These are phyloP conservation scores for Ecdyonurus torrentis DNA, from an alignment of 2,888 invertebrate genomes.

Conservation along the genomic window DNA sequence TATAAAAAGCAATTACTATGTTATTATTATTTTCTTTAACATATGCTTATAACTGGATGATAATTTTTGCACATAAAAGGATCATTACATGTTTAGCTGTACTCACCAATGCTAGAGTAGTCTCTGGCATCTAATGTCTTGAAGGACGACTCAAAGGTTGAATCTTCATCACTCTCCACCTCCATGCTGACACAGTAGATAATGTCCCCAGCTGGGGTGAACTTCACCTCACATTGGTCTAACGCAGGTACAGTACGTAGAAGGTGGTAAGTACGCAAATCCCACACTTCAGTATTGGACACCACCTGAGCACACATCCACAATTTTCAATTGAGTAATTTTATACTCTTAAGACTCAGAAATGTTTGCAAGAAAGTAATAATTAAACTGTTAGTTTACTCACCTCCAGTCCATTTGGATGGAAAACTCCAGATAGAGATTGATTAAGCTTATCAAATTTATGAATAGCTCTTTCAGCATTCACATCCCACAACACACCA, in stretches of 20 bases:
- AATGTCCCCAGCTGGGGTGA: constrained; percentile 72
- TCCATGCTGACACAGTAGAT: constrained; percentile 76
- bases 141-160: constrained; percentile 78
- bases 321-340: too few relatives aligned
- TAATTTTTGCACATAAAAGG: too few relatives aligned
- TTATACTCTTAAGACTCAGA: too few relatives aligned
- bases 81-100: too few relatives aligned
- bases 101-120: constrained; percentile 76
- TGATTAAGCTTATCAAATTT: constrained; percentile 97
- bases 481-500: constrained; percentile 89
- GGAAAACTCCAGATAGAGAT: constrained; percentile 86
- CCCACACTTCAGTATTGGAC: constrained; percentile 98
- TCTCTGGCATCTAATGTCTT: constrained; percentile 88
- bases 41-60: too few relatives aligned
- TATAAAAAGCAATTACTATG: too few relatives aligned
- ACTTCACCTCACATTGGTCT: constrained; percentile 78
- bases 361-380: too few relatives aligned
- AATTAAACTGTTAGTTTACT: too few relatives aligned
- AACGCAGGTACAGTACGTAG: constrained; percentile 85
- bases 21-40: too few relatives aligned
- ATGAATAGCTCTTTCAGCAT: constrained; percentile 74
- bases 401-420: constrained; percentile 88
- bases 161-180: constrained; percentile 44
- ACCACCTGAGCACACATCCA: too few relatives aligned
- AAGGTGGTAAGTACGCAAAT: constrained; percentile 83